Conservation (phyloP, 2,113 vertebrate genomes). For the Chaenogobius annularis region DNA sequence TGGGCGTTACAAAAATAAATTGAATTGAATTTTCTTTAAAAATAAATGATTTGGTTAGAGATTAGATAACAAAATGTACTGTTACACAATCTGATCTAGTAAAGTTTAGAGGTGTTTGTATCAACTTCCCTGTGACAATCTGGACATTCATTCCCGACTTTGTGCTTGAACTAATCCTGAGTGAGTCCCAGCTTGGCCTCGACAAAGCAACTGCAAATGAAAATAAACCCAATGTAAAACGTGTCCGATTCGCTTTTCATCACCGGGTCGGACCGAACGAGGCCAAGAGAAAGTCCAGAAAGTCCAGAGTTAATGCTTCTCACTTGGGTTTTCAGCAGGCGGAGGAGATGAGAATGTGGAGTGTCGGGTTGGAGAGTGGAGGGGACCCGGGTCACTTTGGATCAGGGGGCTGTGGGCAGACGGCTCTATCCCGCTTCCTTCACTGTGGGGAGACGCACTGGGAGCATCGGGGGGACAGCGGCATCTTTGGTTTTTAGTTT, state of each 20-base stretch:
- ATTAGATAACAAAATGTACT: no score
- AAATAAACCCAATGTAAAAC: constrained; percentile 37
- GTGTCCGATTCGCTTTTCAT: constrained; percentile 25
- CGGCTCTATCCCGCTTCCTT: constrained; percentile 62
- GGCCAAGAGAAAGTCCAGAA: constrained; percentile 33
- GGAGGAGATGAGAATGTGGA: constrained; percentile 63
- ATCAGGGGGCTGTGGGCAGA: constrained; percentile 71
- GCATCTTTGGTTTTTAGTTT: constrained; percentile 36
- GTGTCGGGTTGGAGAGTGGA: constrained; percentile 69
- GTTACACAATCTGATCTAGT: background rate
- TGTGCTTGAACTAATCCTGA: constrained; percentile 1
- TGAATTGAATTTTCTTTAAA: no score
- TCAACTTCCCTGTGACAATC: background rate
- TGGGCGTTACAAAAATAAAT: no score
- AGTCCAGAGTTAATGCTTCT: constrained; percentile 72
- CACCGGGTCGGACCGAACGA: background rate
- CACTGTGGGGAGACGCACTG: constrained; percentile 50
- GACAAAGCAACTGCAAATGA: constrained; percentile 28
- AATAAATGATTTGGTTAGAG: no score
- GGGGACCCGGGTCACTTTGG: constrained; percentile 63
- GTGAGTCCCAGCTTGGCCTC: background rate
- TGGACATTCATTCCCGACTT: constrained; percentile 10
- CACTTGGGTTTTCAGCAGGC: constrained; percentile 61
- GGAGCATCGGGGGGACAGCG: constrained; percentile 57
- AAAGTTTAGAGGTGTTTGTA: background rate